These are phyloP conservation scores for Pyrgilauda ruficollis DNA, from an alignment of 2,113 vertebrate species.

Conservation along the genomic window DNA sequence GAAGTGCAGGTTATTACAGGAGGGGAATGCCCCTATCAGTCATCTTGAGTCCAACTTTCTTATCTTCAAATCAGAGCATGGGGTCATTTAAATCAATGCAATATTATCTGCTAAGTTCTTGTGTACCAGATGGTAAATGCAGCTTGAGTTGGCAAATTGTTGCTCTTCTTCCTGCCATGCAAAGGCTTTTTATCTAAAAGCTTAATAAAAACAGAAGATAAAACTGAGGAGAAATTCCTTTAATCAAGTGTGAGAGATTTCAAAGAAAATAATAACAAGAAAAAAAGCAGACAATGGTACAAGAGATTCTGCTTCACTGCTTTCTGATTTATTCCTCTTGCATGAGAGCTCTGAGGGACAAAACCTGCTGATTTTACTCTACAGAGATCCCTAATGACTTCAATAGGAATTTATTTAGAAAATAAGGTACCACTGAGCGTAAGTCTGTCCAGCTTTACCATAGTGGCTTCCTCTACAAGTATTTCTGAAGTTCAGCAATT, in stretches of 20 bases:
- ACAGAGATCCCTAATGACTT: background rate
- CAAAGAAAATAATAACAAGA: conserved; percentile 7
- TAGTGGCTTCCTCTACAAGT: background rate
- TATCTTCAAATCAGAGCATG: conserved; percentile 12
- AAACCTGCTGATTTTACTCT: background rate
- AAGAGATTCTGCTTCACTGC: background rate
- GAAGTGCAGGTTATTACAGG: conserved; percentile 31
- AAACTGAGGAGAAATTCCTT: conserved; percentile 33
- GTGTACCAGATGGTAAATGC: conserved; percentile 58
- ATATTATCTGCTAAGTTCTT: conserved; percentile 47
- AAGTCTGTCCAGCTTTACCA: background rate
- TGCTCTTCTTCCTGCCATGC: conserved; percentile 59
- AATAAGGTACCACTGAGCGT: background rate
- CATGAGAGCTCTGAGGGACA: background rate
- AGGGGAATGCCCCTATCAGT: conserved; percentile 19
- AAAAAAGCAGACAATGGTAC: background rate
- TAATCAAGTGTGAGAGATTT: conserved; percentile 44
- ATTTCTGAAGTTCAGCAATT: background rate
- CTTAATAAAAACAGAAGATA: conserved; percentile 37
- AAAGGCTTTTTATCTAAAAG: conserved; percentile 48
- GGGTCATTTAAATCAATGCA: conserved; percentile 32
- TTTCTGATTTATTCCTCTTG: conserved; percentile 3
- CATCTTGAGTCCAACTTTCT: conserved; percentile 31
- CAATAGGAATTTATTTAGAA: background rate
- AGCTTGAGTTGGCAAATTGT: conserved; percentile 64